Evolutionary conservation across 2,888 invertebrate genomes (phyloP).

Genomic region (Sepiola atlantica): DNA sequence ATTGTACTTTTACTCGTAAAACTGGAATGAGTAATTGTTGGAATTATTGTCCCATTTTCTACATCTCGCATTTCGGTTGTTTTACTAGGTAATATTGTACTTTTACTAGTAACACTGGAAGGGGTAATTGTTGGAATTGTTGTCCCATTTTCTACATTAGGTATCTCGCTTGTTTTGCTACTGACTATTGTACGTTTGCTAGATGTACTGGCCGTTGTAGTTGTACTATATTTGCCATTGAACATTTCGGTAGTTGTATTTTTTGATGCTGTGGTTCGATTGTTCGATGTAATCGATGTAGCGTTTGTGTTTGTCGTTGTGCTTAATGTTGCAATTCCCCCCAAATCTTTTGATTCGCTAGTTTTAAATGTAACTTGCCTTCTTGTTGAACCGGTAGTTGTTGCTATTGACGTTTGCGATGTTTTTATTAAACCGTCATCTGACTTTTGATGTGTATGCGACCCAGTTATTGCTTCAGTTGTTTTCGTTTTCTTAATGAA

Average conservation of each 20-base stretch:
- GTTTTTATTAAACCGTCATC: not conserved
- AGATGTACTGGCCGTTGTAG: no score
- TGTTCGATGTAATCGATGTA: not conserved
- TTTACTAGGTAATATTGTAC: not conserved
- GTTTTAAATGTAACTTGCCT: not conserved
- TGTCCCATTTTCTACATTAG: not conserved
- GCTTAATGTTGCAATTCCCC: not conserved
- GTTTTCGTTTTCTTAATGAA: not conserved
- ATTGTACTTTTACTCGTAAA: not conserved
- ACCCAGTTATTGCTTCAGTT: not conserved
- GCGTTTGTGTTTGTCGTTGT: not conserved
- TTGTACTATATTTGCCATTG: no score
- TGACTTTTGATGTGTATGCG: not conserved
- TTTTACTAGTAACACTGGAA: not conserved
- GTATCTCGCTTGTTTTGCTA: no score
- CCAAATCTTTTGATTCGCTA: not conserved
- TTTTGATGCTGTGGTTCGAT: not conserved
- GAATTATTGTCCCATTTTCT: not conserved
- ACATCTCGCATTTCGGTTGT: not conserved
- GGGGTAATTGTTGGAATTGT: not conserved
- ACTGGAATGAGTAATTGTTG: not conserved
- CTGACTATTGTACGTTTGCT: no score
- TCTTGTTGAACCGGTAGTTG: not conserved
- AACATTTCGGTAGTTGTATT: not conserved
- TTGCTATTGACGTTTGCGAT: not conserved